Evolutionary conservation across 1,140 invertebrate species (phyloP).

Genomic region (Lethrus apterus): DNA sequence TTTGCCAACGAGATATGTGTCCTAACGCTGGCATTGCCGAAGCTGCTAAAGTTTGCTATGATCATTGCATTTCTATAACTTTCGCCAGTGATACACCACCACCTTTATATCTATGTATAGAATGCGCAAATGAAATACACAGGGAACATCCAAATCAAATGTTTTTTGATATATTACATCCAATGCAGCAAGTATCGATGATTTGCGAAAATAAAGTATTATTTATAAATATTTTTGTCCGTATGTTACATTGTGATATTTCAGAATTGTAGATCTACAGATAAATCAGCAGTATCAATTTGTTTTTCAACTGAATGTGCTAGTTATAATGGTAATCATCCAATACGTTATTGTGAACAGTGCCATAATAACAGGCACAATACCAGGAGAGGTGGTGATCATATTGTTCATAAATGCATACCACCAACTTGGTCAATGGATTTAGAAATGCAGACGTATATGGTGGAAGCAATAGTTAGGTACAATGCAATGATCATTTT

Average conservation of each 20-base stretch:
- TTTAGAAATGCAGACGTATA: slow-evolving; percentile 83
- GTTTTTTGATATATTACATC: slow-evolving; percentile 86
- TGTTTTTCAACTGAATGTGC: slow-evolving; percentile 97
- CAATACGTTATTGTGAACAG: slow-evolving; percentile 87
- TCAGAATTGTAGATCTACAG: slow-evolving; percentile 84
- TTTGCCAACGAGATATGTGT: slow-evolving; percentile 80
- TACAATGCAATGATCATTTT: slow-evolving; percentile 33
- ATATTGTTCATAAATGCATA: slow-evolving; percentile 82
- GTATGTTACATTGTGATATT: slow-evolving; percentile 22
- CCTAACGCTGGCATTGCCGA: slow-evolving; percentile 75
- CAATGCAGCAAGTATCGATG: slow-evolving; percentile 89
- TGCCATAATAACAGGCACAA: slow-evolving; percentile 87
- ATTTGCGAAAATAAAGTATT: slow-evolving; percentile 93
- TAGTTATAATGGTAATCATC: slow-evolving; percentile 91
- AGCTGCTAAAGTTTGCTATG: slow-evolving; percentile 86
- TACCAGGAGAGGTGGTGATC: slow-evolving; percentile 74
- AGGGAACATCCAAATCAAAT: slow-evolving; percentile 75
- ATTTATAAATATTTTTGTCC: slow-evolving; percentile 10
- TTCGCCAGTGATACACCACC: slow-evolving; percentile 82
- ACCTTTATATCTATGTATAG: slow-evolving; percentile 91
- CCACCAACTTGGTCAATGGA: slow-evolving; percentile 82
- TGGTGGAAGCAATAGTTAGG: slow-evolving; percentile 96
- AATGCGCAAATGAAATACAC: slow-evolving; percentile 89
- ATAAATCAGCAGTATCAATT: slow-evolving; percentile 91
- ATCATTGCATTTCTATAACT: slow-evolving; percentile 76